A percentile compares a stretch with the other conserved stretches of the same genome.
These are phyloP conservation scores for Oxyscelio sp. DNA, from an alignment of 2,888 invertebrate genomes.

Conservation along the genomic window DNA sequence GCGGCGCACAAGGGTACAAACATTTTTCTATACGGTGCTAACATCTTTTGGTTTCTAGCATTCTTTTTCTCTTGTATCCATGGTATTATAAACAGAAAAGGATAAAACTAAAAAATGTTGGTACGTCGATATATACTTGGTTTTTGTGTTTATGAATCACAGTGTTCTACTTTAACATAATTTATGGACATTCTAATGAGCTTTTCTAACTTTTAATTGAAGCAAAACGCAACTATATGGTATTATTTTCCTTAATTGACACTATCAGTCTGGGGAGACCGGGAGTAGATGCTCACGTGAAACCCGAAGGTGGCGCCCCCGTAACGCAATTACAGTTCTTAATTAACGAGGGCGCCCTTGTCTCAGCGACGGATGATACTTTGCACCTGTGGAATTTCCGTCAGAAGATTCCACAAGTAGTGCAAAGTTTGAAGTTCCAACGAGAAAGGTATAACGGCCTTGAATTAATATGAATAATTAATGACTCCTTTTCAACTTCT, in stretches of 20 bases:
- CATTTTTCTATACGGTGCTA: no score
- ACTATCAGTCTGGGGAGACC: conserved; percentile 96
- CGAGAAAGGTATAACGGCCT: conserved; percentile 93
- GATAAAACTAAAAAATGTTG: no score
- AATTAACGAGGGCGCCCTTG: conserved; percentile 98
- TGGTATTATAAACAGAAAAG: no score
- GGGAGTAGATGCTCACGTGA: conserved; percentile 98
- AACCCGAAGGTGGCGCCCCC: conserved; percentile 94
- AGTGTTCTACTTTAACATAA: no score
- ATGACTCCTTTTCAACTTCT: conserved; percentile 56
- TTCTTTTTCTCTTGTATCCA: no score
- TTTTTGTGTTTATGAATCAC: no score
- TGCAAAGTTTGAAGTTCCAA: conserved; percentile 99
- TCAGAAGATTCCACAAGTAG: conserved; percentile 97
- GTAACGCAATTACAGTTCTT: conserved; percentile 98
- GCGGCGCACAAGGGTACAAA: no score
- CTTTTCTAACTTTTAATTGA: background rate
- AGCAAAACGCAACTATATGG: no score
- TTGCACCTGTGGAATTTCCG: conserved; percentile 99
- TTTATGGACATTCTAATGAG: background rate
- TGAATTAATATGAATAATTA: conserved; percentile 69
- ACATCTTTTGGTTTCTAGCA: no score
- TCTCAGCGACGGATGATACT: conserved; percentile 98
- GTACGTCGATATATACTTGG: no score
- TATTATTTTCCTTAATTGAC: conserved; percentile 87